Base-by-base conservation (phyloP, 2,797 vertebrate species). In the Parambassis ranga region DNA sequence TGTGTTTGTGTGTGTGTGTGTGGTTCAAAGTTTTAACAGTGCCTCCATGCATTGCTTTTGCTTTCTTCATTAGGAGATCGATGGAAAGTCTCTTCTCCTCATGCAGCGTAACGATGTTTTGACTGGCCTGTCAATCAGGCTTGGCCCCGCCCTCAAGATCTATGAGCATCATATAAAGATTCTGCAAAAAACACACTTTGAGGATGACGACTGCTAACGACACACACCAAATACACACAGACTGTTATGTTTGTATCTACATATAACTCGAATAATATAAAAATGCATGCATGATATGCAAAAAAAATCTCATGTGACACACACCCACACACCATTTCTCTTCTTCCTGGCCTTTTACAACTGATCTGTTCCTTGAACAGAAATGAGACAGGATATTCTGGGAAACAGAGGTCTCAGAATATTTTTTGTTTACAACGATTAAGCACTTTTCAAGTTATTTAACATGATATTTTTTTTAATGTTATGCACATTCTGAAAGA, bases 141-240 rank as follows among this genome's bases (percentile, higher is more conserved):
- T 95, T 1, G 94, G 94, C 43, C 94, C 94, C 1, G 94, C 94
- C 39, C 92, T 95, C 74, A 95, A 95, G 85, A 95, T 95, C 80
- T 95, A 95, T 8, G 94, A 95, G 89, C 92, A 92, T 11, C 94
- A 95, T 35, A 90, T 95, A 37, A 95, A 95, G 83, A 92, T 92
- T 71, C 89, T 95, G 47, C 94, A 95, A 78, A 92, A 90, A 85
- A 92, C 91, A 63, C 94, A 95, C 82, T 95, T 95, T 71, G 92
- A 94, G 46, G 93, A 94, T 1, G 94, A 94, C 0, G 90, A 92
- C 50, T 92, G 93, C 87, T 94, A 85, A 91, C 61, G 26, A 43
- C 61, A 49, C 27, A 22, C 56, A 53, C 3, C 18, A 63, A 53
- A 46, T 11, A 68, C 37, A 33, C 24, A 39, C 20, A 62, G 42